Base-by-base conservation (phyloP, 2,797 vertebrate species). In the Fistularia commersonii region DNA sequence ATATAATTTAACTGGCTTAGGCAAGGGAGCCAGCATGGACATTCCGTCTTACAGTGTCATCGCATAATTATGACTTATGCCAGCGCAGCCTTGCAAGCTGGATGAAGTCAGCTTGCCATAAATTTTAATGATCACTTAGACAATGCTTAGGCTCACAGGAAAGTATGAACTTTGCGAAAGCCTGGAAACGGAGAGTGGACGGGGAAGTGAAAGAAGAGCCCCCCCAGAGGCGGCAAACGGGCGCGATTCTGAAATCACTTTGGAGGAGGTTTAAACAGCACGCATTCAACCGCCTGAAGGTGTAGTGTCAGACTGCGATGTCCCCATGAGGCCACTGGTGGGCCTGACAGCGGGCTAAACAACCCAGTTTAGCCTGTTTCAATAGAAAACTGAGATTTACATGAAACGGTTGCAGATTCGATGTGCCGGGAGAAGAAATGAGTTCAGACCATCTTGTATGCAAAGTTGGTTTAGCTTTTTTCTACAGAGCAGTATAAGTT, bases 31-130 rank as follows among this genome's bases (percentile, higher is more conserved):
- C 70, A 71, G 70, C 32, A 59, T 60, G 72, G 65, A 71, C 58
- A 48, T 65, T 76, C 68, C 34, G 69, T 83, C 83, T 81, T 78
- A 73, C 67, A 61, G 76, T 85, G 84, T 84, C 87, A 87, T 84
- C 80, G 65, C 66, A 82, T 90, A 88, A 90, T 89, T 83, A 89
- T 89, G 89, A 91, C 87, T 91, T 90, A 90, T 89, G 78, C 81
- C 82, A 70, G 66, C 15, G 47, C 55, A 58, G 80, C 77, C 76
- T 64, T 44, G 78, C 83, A 85, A 86, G 87, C 85, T 83, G 83
- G 80, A 76, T 81, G 83, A 85, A 89, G 88, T 89, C 88, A 86
- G 82, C 74, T 68, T n/a, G 53, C 80, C 72, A 88, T 89, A 86
- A 88, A 90, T 87, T 87, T 87, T 86, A 88, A 90, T 84, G 84